Evolutionary conservation across 2,888 invertebrate genomes (phyloP).

Genomic region (Eumacrocentrus americanus): DNA sequence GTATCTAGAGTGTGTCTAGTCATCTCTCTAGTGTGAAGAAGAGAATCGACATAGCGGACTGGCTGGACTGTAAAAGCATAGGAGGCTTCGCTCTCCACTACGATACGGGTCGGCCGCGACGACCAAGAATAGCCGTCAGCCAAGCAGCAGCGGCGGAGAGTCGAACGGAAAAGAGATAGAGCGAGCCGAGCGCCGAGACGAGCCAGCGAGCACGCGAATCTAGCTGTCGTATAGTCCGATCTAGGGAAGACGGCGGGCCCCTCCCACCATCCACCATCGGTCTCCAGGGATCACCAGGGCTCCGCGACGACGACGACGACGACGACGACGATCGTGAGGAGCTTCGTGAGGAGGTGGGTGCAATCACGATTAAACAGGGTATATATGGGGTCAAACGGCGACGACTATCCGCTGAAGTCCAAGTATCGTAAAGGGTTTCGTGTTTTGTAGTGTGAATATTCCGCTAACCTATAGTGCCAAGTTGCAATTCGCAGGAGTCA

Average conservation of each 20-base stretch:
- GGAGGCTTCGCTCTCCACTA: not conserved
- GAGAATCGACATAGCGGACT: not conserved
- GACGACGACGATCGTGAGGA: slow-evolving; percentile 26
- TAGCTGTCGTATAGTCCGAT: slow-evolving; percentile 40
- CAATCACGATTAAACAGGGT: slow-evolving; percentile 25
- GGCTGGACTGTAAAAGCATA: not conserved
- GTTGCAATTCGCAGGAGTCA: not conserved
- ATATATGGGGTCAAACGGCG: slow-evolving; percentile 48
- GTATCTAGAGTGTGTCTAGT: slow-evolving; percentile 16
- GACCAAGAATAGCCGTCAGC: slow-evolving; percentile 27
- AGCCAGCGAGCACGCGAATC: slow-evolving; percentile 49
- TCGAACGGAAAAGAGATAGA: slow-evolving; percentile 8
- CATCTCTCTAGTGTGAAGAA: slow-evolving; percentile 14
- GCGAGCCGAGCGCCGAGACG: slow-evolving; percentile 8
- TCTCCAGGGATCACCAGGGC: not conserved
- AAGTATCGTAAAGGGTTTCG: slow-evolving; percentile 40
- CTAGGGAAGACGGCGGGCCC: slow-evolving; percentile 46
- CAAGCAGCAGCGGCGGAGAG: slow-evolving; percentile 6
- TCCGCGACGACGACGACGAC: slow-evolving; percentile 9
- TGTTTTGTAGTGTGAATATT: not conserved
- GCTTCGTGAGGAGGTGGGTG: slow-evolving; percentile 20
- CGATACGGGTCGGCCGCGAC: slow-evolving; percentile 17
- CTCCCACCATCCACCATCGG: slow-evolving; percentile 47
- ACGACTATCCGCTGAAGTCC: slow-evolving; percentile 44
- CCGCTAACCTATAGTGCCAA: not conserved